Evolutionary conservation across 2,888 invertebrate genomes (phyloP).

Genomic region (Balanococcus diminutus): DNA sequence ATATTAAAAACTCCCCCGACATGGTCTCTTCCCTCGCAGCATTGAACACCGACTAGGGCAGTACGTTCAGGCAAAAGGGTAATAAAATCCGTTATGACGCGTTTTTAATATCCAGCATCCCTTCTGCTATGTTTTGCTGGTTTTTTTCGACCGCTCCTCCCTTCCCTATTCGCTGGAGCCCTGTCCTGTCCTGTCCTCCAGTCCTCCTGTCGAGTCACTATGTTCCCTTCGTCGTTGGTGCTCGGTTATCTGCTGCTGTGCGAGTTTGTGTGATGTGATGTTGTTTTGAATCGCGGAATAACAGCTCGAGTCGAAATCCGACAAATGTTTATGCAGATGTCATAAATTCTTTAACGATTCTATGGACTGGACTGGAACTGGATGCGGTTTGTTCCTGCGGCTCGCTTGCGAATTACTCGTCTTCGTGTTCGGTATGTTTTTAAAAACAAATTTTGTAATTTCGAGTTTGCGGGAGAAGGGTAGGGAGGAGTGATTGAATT

Average conservation of each 20-base stretch:
- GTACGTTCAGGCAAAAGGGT: constrained; percentile 26
- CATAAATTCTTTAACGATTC: constrained; percentile 47
- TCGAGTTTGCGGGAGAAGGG: too few relatives aligned
- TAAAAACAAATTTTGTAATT: not conserved
- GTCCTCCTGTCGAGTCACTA: too few relatives aligned
- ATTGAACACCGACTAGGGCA: not conserved
- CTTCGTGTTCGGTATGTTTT: not conserved
- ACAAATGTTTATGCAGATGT: constrained; percentile 45
- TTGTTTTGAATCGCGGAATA: not conserved
- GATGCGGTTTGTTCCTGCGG: not conserved
- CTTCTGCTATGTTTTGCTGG: not conserved
- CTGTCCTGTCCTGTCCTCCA: too few relatives aligned
- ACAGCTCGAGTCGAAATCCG: not conserved
- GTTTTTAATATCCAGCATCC: constrained; percentile 47
- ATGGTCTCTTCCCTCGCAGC: not conserved
- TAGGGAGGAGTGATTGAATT: too few relatives aligned
- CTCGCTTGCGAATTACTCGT: not conserved
- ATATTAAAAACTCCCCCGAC: constrained; percentile 46
- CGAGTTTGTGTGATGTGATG: not conserved
- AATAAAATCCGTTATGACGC: constrained; percentile 52
- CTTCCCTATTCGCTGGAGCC: not conserved
- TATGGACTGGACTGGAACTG: not conserved
- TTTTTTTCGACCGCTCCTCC: not conserved
- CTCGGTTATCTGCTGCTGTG: not conserved
- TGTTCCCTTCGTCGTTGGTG: not conserved